These are phyloP conservation scores for Diplodus puntazzo DNA, from an alignment of 2,797 vertebrate genomes.

Conservation along the genomic window DNA sequence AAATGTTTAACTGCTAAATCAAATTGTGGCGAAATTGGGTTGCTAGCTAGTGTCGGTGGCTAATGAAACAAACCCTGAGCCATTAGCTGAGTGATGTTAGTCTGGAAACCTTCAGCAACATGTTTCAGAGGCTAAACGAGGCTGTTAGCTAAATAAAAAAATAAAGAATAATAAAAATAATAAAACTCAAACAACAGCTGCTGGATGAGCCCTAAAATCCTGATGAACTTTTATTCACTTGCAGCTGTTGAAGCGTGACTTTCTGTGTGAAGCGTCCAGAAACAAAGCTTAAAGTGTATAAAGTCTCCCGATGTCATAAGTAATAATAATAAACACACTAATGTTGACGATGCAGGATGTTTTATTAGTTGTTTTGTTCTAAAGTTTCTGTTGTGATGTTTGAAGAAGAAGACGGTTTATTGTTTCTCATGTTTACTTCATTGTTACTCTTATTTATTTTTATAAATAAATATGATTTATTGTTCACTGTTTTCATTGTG, in stretches of 20 bases:
- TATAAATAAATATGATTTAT: constrained; percentile 60
- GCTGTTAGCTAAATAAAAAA: too few species aligned
- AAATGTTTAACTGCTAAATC: not conserved
- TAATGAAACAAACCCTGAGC: not conserved
- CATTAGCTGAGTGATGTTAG: not conserved
- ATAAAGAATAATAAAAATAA: too few species aligned
- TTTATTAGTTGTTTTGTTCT: constrained; percentile 8
- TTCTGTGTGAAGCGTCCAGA: not conserved
- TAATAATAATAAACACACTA: too few species aligned
- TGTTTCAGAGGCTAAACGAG: too few species aligned
- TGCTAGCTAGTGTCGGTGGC: not conserved
- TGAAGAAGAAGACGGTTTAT: constrained; percentile 2
- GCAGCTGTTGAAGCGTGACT: not conserved
- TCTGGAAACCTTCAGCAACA: too few species aligned
- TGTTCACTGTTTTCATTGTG: constrained; percentile 27
- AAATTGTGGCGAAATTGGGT: not conserved
- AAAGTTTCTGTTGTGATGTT: constrained; percentile 8
- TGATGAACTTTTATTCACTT: not conserved
- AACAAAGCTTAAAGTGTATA: not conserved
- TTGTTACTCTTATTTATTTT: constrained; percentile 56
- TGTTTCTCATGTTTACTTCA: constrained; percentile 35
- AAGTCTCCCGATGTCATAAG: too few species aligned
- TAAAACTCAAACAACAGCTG: not conserved
- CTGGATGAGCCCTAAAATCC: too few species aligned
- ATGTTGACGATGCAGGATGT: not conserved